Conservation (phyloP, 2,888 invertebrate genomes). For the Limulus polyphemus region DNA sequence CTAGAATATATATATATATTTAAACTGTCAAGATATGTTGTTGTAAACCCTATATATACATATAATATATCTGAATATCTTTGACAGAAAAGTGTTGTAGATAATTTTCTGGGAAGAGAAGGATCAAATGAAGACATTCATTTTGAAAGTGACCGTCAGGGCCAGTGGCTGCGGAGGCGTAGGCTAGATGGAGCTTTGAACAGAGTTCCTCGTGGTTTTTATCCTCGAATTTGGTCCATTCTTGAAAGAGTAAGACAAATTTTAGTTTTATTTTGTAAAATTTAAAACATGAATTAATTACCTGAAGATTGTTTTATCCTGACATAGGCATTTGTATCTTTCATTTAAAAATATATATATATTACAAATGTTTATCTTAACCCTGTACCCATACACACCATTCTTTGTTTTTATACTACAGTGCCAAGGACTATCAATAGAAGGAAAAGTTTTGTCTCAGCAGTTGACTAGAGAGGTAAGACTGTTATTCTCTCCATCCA, state of each 20-base stretch:
- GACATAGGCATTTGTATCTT: slow-evolving; percentile 1
- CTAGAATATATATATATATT: neutral
- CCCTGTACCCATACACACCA: neutral
- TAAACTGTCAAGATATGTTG: no score
- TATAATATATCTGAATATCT: slow-evolving; percentile 7
- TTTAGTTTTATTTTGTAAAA: neutral
- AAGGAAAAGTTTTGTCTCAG: slow-evolving; percentile 76
- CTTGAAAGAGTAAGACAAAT: slow-evolving; percentile 57
- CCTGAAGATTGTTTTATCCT: slow-evolving; percentile 28
- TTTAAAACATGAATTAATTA: slow-evolving; percentile 1
- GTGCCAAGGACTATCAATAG: slow-evolving; percentile 88
- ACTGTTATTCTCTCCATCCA: neutral
- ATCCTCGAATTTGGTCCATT: slow-evolving; percentile 84
- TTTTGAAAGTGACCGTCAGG: slow-evolving; percentile 48
- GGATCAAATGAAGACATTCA: slow-evolving; percentile 29
- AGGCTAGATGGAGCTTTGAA: slow-evolving; percentile 93
- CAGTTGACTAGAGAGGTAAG: slow-evolving; percentile 77
- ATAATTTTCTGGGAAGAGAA: slow-evolving; percentile 38
- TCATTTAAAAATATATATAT: neutral
- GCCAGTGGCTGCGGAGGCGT: slow-evolving; percentile 90
- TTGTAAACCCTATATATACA: no score
- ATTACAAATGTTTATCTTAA: neutral
- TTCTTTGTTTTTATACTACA: slow-evolving; percentile 35
- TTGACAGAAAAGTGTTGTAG: slow-evolving; percentile 44
- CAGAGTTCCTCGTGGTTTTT: slow-evolving; percentile 91